A percentile compares a stretch with the other conserved stretches of the same genome.
These are phyloP conservation scores for Apeira syringaria DNA, from an alignment of 2,888 invertebrate species.

Conservation along the genomic window DNA sequence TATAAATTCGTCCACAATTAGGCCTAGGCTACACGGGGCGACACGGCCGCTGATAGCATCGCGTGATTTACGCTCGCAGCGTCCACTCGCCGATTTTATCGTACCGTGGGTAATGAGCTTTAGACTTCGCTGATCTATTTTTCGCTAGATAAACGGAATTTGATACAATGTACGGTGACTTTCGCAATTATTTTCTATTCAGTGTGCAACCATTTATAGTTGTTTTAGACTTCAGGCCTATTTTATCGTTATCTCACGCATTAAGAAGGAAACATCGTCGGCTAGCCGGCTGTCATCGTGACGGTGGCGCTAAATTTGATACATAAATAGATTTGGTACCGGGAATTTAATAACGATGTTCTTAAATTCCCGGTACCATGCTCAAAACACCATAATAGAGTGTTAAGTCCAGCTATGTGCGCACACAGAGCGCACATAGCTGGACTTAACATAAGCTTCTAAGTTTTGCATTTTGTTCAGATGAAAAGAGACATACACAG, in stretches of 20 bases:
- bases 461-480: no score
- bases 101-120: slow-evolving; percentile 61
- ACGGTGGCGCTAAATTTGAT: no score
- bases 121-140: slow-evolving; percentile 32
- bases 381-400: no score
- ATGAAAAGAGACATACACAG: no score
- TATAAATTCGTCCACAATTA: slow-evolving; percentile 61
- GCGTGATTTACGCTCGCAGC: slow-evolving; percentile 66
- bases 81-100: slow-evolving; percentile 52
- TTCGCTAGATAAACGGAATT: slow-evolving; percentile 22
- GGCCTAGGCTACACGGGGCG: slow-evolving; percentile 61
- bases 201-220: neutral
- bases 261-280: no score
- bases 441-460: no score
- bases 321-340: no score
- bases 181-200: slow-evolving; percentile 5
- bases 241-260: slow-evolving; percentile 1
- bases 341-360: no score
- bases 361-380: no score
- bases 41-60: slow-evolving; percentile 60
- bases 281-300: no score
- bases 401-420: no score
- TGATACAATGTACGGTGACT: slow-evolving; percentile 9
- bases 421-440: no score
- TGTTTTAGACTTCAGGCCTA: neutral